Base-by-base conservation (phyloP, 2,797 vertebrate genomes). In the Lacerta agilis region DNA sequence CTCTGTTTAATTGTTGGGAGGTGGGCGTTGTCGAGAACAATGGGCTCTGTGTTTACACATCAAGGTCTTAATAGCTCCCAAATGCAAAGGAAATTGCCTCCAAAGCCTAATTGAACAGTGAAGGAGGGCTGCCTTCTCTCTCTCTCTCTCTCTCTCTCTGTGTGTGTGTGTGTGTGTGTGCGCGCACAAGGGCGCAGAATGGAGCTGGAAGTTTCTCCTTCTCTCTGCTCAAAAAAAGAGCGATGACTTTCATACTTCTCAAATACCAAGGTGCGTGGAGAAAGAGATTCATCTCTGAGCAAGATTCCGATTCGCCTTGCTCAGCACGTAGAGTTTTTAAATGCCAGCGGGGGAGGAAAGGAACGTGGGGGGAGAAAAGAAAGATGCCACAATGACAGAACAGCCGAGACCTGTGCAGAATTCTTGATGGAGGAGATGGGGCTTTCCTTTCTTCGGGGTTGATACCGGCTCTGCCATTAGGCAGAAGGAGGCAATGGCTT, bases 221-320 rank as follows among this genome's bases (percentile, higher is more conserved):
- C 11, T 11, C 29, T 72, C 15, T 8, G 33, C 36, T 13, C 13
- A 33, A 38, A 36, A 38, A 36, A 17, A 33, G 11, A 83, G 75
- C 11, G 45, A 55, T 20, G 75, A 25, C 49, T 43, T 71, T n/a
- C 64, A 29, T n/a, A 55, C 81, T 20, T 55, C 20, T n/a, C 2
- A 78, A 69, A 83, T 23, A 58, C 18, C 81, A 61, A 84, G 87
- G 82, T 79, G 38, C 45, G n/a, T 11, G 55, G 67, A 13, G 49
- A 61, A 33, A 29, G 20, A 73, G 69, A 79, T 86, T 79, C 41
- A 55, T 86, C 85, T 79, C 13, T 1, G 67, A 79, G 80, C 69
- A 72, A 79, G 76, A 49, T 76, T 84, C 36, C 86, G 17, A 80
- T 84, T 85, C 43, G 41, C 71, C 20, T 58, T 75, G 76, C 81